Evolutionary conservation across 2,113 vertebrate genomes (phyloP), one percentile per base, ranked within the genome.

Genomic region (Mesembrinibis cayennensis): DNA sequence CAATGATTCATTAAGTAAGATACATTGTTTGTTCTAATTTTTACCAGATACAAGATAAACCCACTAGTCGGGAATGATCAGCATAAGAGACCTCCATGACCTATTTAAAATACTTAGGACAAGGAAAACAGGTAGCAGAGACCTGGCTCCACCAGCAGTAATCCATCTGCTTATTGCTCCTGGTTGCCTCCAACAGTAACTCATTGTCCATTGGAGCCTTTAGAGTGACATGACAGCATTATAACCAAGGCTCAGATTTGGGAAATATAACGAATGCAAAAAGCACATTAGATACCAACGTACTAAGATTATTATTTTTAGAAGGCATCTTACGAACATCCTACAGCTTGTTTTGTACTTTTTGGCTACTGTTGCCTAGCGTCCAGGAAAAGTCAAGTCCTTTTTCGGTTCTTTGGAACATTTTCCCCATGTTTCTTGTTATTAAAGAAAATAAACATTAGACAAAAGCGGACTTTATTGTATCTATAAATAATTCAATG

Each of bases 391-490:
- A 98, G 90, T 86, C 95, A 85, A 94, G 95, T 97, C 85, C 91
- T 96, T 97, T 97, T 97, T 97, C 2, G 8, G 96, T 91, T 87
- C 92, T 97, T 97, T 95, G 97, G 96, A 98, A 96, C 92, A 97
- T 96, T 98, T 98, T 92, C 96, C 87, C 96, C 93, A 93, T 86
- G 97, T 97, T 98, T 97, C 96, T 98, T 98, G 81, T 96, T 98
- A 98, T 97, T 97, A 98, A 98, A 98, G 94, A 98, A 98, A 98
- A 98, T 95, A 98, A 98, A 98, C 97, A 98, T 97, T 90, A 95
- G 96, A 97, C 96, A 97, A 97, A 98, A 98, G 94, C 23, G 1
- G 89, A 91, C 89, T 97, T 98, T 97, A 98, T 98, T 98, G 96
- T 97, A 98, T 97, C 97, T 97, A 98, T 98, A 98, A 98, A 98